phyloP scores from a whole-genome alignment of 2,888 invertebrate species.

The Xylophagus ater region DNA sequence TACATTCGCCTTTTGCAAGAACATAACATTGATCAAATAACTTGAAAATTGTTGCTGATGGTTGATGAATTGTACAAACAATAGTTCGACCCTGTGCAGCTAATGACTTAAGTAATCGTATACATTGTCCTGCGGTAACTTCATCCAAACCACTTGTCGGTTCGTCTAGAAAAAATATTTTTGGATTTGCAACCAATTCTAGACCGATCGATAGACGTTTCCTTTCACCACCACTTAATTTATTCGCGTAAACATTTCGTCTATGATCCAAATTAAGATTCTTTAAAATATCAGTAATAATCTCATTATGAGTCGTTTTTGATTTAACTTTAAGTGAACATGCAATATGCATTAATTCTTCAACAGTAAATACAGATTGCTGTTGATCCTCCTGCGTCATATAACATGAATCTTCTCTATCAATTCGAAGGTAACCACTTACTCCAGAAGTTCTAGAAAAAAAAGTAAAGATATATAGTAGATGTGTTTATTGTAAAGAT shows the following conservation, averaged over 20 bases:
- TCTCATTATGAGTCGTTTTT: conserved; percentile 23
- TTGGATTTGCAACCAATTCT: conserved; percentile 74
- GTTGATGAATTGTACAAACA: conserved; percentile 61
- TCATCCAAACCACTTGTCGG: conserved; percentile 64
- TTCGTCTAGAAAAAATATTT: conserved; percentile 73
- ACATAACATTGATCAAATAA: conserved; percentile 56
- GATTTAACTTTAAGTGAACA: conserved; percentile 57
- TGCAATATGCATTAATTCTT: conserved; percentile 68
- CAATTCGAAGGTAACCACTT: conserved; percentile 55
- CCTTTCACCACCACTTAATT: conserved; percentile 67
- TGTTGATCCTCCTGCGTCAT: conserved; percentile 70
- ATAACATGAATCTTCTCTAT: conserved; percentile 66
- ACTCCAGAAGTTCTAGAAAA: conserved; percentile 50
- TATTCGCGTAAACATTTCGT: conserved; percentile 36
- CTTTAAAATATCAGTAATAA: conserved; percentile 32
- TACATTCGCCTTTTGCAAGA: conserved; percentile 51
- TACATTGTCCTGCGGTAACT: conserved; percentile 51
- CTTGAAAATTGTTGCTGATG: conserved; percentile 52
- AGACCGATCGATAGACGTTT: conserved; percentile 70
- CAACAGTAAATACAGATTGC: conserved; percentile 59
- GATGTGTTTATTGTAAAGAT: too few relatives aligned
- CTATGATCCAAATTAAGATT: conserved; percentile 36
- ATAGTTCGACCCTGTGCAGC: conserved; percentile 54
- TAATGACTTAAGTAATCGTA: conserved; percentile 46
- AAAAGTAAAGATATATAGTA: too few relatives aligned